A percentile compares a stretch with the other conserved stretches of the same genome.
Conservation (phyloP, 2,113 vertebrate genomes). For the Gorsachius goisagi region DNA sequence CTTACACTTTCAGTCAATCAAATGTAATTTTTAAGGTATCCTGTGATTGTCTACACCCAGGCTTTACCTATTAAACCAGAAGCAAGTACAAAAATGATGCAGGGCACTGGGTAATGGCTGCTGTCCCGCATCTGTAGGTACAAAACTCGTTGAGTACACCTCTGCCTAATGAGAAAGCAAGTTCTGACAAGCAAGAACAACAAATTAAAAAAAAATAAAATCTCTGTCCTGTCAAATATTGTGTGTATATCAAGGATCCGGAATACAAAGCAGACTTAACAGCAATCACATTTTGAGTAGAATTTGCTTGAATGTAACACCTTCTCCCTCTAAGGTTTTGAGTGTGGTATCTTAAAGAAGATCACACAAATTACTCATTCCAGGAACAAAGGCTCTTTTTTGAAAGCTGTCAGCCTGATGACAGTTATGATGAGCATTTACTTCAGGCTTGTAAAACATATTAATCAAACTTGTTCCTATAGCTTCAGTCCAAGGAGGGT, state of each 20-base stretch:
- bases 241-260: background rate
- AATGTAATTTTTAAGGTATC: background rate
- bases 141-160: background rate
- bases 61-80: background rate
- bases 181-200: slow-evolving; percentile 24
- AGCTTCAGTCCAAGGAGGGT: slow-evolving; percentile 63
- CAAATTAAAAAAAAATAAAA: background rate
- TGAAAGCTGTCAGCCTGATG: slow-evolving; percentile 74
- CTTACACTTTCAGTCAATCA: background rate
- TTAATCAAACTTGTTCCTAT: slow-evolving; percentile 75
- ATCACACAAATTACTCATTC: slow-evolving; percentile 73
- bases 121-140: background rate
- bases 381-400: slow-evolving; percentile 70
- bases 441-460: slow-evolving; percentile 76
- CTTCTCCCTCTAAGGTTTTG: slow-evolving; percentile 59
- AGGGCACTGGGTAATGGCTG: background rate
- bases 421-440: slow-evolving; percentile 77
- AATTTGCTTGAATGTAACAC: slow-evolving; percentile 64
- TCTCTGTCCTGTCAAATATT: slow-evolving; percentile 31
- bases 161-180: slow-evolving; percentile 32
- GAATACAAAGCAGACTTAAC: slow-evolving; percentile 46
- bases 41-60: background rate
- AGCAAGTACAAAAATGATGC: background rate
- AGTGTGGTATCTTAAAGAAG: slow-evolving; percentile 66
- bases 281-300: slow-evolving; percentile 47